Base-by-base conservation (phyloP, 2,113 vertebrate species). In the Pterocles orientalis region DNA sequence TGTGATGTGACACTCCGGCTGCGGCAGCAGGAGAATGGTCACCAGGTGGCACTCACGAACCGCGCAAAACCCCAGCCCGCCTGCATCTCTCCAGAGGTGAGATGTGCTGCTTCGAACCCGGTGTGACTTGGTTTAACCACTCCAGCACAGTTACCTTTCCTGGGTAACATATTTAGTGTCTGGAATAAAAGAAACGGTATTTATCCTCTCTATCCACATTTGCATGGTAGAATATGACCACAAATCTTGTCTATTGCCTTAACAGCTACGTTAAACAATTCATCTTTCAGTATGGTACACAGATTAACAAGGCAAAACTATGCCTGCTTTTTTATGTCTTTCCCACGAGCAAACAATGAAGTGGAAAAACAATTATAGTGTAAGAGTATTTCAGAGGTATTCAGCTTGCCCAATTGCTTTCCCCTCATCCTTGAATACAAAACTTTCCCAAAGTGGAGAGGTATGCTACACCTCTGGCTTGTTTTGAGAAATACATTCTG, bases 1-100 rank as follows among this genome's bases (percentile, higher is more conserved):
- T 14, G 31, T 1, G 34, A 0, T 18, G 14, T 9, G 48, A 10
- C 29, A 0, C 5, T 1, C 14, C 11, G 71, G 17, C 53, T 20
- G 16, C 64, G 7, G 34, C 48, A 18, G 34, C 23, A 6, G 61
- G 16, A 25, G 6, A 10, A 47, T 2, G 70, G 80, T 18, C 97
- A 94, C 84, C 95, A 97, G 97, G 77, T 94, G 97, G 95, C 97
- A 62, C 68, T 47, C 88, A 71, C n/a, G 82, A 79, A 97, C 92
- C 58, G 41, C 47, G 65, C 18, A 94, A 68, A 61, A 68, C 17
- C 18, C 19, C 33, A 17, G 2, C 16, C 34, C 4, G 2, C 2
- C 62, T 34, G 20, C 21, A 1, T n/a, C 41, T 7, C 3, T 6
- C 41, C n/a, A 4, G 5, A 14, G 24, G 14, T 6, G 72, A 12